phyloP scores from a whole-genome alignment of 1,140 invertebrate species.

The Drosophila kepulauana region DNA sequence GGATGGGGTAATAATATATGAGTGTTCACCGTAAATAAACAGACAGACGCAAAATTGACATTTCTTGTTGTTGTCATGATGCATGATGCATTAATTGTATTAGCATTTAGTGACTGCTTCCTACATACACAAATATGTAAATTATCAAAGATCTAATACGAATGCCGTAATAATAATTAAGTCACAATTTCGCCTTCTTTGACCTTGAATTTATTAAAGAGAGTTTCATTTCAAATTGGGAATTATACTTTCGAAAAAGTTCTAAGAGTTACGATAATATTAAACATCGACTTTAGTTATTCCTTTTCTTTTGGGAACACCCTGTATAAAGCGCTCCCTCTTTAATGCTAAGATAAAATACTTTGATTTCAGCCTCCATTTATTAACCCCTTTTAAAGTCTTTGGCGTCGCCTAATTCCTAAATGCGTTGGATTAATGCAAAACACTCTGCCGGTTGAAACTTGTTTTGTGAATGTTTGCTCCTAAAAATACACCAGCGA shows the following conservation, averaged over 20 bases:
- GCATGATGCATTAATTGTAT: conserved; percentile 42
- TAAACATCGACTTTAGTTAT: not conserved
- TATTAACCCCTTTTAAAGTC: conserved; percentile 54
- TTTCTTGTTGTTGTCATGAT: conserved; percentile 1
- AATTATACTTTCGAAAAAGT: not conserved
- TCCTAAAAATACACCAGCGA: conserved; percentile 20
- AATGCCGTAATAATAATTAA: not conserved
- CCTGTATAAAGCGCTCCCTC: conserved; percentile 11
- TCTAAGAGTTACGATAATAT: not conserved
- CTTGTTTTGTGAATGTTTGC: conserved; percentile 24
- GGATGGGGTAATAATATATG: conserved; percentile 34
- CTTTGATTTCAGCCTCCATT: conserved; percentile 27
- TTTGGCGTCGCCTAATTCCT: conserved; percentile 52
- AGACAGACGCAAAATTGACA: not conserved
- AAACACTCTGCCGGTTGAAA: conserved; percentile 23
- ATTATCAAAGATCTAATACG: conserved; percentile 5
- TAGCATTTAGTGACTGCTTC: conserved; percentile 41
- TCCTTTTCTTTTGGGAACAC: not conserved
- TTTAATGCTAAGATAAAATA: conserved; percentile 16
- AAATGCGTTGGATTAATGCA: conserved; percentile 27
- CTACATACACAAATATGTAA: conserved; percentile 2
- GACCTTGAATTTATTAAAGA: conserved; percentile 1
- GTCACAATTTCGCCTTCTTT: not conserved
- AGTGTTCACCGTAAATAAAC: conserved; percentile 31
- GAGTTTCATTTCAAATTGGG: not conserved